Base-by-base conservation (phyloP, 2,113 vertebrate genomes). In the Psilopogon haemacephalus region DNA sequence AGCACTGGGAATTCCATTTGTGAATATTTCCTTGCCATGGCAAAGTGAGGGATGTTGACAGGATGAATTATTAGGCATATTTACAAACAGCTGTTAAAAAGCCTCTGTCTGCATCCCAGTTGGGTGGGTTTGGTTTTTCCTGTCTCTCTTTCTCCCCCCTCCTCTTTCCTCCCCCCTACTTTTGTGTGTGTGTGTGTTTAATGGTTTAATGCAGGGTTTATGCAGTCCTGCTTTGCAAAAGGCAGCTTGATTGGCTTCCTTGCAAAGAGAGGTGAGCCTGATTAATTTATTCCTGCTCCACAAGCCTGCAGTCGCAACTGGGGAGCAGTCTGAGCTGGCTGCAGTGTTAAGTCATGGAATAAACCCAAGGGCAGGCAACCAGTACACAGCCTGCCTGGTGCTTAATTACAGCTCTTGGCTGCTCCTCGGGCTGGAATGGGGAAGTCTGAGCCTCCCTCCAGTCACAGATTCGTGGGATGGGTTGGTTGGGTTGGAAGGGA, bases 1-100 rank as follows among this genome's bases (percentile, higher is more conserved):
- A 80, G 85, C 86, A 17, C 83, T 86, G 89, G 95, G 90, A 97
- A 88, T 90, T 44, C 30, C 65, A 2, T 84, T 86, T 94, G 84
- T 40, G 93, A 95, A 76, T 95, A 87, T 75, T 96, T 71, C 87
- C 76, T 55, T 63, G 64, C 60, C 93, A 84, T 80, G 86, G 91
- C 60, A 65, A 86, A 69, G 91, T 52, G 64, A 62, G 86, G 87
- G 59, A 9, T 38, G 94, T 60, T 96, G 93, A 96, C 93, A 95
- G 86, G 91, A 91, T 93, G 87, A 97, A 78, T 44, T 94, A 97
- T 96, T 96, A 76, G 94, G 65, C 84, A 48, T 87, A 95, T 97
- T 96, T 97, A 94, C 88, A 94, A 95, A 95, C 89, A 96, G 93
- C 94, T 96, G 94, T 88, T 97, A 77, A 90, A 91, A 90, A 64